Conservation (phyloP, 2,888 invertebrate genomes). For the Pomacea canaliculata region DNA sequence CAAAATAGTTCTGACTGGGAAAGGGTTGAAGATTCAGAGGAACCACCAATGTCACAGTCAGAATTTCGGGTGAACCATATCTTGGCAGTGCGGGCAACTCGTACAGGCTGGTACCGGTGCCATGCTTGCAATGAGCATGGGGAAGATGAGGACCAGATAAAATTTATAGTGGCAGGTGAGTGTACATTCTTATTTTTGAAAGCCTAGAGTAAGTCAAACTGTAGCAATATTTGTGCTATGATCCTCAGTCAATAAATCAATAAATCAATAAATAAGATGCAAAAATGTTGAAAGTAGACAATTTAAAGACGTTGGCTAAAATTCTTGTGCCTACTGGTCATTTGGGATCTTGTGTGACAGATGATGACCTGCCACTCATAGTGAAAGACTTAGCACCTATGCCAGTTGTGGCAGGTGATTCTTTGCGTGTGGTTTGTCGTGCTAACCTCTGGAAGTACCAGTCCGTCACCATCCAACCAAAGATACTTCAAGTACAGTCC, state of each 20-base stretch:
- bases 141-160: slow-evolving; percentile 21
- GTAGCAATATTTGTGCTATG: too few species aligned
- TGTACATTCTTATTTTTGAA: background rate
- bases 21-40: background rate
- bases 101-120: slow-evolving; percentile 21
- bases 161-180: slow-evolving; percentile 32
- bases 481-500: background rate
- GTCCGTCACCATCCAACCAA: slow-evolving; percentile 14
- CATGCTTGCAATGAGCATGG: slow-evolving; percentile 19
- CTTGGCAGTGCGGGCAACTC: slow-evolving; percentile 5
- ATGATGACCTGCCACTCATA: background rate
- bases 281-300: too few species aligned
- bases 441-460: slow-evolving; percentile 33
- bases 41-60: background rate
- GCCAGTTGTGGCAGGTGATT: slow-evolving; percentile 22
- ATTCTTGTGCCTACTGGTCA: too few species aligned
- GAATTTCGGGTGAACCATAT: background rate
- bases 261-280: too few species aligned
- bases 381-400: background rate
- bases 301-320: too few species aligned
- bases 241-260: too few species aligned
- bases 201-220: too few species aligned
- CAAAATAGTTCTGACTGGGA: slow-evolving; percentile 13
- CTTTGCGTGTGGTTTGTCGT: slow-evolving; percentile 22
- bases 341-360: background rate